phyloP scores from a whole-genome alignment of 1,140 invertebrate genomes.

The Anthonomus grandis region DNA sequence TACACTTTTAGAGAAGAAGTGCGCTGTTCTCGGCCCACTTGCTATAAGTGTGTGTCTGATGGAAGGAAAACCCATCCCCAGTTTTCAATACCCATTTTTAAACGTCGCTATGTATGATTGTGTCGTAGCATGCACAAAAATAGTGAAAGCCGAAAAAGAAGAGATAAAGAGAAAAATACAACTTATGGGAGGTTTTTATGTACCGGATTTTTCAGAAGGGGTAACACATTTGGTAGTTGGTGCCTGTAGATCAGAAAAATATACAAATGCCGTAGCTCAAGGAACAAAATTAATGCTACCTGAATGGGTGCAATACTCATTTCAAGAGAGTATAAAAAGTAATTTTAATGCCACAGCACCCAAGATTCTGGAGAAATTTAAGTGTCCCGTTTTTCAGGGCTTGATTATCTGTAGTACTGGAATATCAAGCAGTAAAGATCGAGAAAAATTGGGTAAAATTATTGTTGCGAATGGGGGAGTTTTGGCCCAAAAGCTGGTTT shows the following conservation, averaged over 20 bases:
- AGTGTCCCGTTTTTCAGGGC: conserved; percentile 77
- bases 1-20: conserved; percentile 61
- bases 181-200: conserved; percentile 81
- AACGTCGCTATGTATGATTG: conserved; percentile 78
- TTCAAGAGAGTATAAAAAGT: conserved; percentile 65
- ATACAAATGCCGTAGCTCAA: conserved; percentile 68
- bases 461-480: conserved; percentile 71
- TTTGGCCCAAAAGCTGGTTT: conserved; percentile 55
- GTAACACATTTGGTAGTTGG: conserved; percentile 82
- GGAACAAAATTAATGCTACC: conserved; percentile 72
- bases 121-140: conserved; percentile 68
- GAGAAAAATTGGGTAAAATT: conserved; percentile 66
- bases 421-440: conserved; percentile 57
- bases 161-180: conserved; percentile 66
- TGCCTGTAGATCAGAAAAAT: conserved; percentile 69
- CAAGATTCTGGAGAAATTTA: conserved; percentile 60
- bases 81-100: conserved; percentile 70
- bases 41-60: conserved; percentile 74
- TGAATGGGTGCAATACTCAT: conserved; percentile 76
- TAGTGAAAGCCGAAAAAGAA: conserved; percentile 62
- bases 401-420: conserved; percentile 77
- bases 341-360: conserved; percentile 60
- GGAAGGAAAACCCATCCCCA: conserved; percentile 69
- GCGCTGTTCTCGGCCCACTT: conserved; percentile 71
- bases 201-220: conserved; percentile 63